Conservation (phyloP, 1,140 invertebrate species). For the Aporrectodea caliginosa region DNA sequence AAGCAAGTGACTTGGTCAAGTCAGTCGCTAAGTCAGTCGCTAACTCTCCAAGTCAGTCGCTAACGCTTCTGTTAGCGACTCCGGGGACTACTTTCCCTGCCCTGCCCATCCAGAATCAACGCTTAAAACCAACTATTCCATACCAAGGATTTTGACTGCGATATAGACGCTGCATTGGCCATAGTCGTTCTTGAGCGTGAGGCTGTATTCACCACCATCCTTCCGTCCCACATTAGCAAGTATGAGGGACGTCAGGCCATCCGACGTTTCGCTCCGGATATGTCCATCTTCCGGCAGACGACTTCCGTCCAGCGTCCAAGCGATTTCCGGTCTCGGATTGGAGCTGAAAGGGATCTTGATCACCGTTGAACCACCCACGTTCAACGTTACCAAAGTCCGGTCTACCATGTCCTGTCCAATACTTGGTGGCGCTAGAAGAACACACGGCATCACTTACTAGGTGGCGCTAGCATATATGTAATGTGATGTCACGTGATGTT, state of each 20-base stretch:
- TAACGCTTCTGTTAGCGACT: no score
- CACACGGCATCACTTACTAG: no score
- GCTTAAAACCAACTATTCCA: no score
- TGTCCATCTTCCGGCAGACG: not conserved
- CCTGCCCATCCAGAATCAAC: no score
- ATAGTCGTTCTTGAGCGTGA: not conserved
- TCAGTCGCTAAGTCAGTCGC: no score
- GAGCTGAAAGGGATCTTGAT: slow-evolving; percentile 70
- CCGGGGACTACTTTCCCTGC: no score
- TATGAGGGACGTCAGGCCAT: not conserved
- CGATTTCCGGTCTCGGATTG: slow-evolving; percentile 66
- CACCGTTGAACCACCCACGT: slow-evolving; percentile 13
- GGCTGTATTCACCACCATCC: not conserved
- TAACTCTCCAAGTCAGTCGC: no score
- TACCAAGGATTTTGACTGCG: not conserved
- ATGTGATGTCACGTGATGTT: no score
- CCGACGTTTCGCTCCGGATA: not conserved
- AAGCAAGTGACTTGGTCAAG: no score
- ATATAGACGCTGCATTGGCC: not conserved
- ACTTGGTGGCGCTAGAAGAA: slow-evolving; percentile 28
- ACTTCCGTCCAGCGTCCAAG: slow-evolving; percentile 66
- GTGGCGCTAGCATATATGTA: no score
- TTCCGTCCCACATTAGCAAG: not conserved
- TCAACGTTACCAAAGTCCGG: slow-evolving; percentile 20
- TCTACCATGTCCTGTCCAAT: slow-evolving; percentile 22